Percentiles rank a stretch among this genome's conserved stretches.
These are phyloP conservation scores for Agriopis aurantiaria DNA, from an alignment of 2,888 invertebrate genomes.

Conservation along the genomic window DNA sequence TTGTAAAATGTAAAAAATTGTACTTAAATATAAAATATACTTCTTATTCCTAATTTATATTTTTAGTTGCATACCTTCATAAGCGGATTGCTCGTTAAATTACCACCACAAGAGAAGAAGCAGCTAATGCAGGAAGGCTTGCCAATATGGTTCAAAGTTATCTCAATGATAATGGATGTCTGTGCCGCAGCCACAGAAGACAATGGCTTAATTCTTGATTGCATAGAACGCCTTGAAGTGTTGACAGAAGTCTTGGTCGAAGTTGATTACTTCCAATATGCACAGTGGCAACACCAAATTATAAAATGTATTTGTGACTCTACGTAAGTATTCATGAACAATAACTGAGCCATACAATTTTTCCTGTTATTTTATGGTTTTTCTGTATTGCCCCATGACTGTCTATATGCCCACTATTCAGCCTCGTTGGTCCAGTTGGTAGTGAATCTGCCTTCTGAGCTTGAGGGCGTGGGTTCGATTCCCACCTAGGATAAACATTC, in stretches of 20 bases:
- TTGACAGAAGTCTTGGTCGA: conserved; percentile 71
- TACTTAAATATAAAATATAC: no score
- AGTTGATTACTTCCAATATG: conserved; percentile 68
- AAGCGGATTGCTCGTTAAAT: conserved; percentile 56
- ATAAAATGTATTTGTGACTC: conserved; percentile 69
- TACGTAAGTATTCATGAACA: conserved; percentile 59
- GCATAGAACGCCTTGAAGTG: conserved; percentile 70
- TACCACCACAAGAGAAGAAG: conserved; percentile 65
- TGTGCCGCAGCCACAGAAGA: no score
- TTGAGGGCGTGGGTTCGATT: no score
- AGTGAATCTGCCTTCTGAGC: no score
- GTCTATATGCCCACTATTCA: no score
- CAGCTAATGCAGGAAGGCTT: conserved; percentile 72
- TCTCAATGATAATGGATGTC: conserved; percentile 72
- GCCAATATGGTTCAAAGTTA: conserved; percentile 78
- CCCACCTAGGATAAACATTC: no score
- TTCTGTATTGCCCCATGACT: neutral
- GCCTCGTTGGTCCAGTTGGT: no score
- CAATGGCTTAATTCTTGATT: neutral
- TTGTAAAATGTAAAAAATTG: no score
- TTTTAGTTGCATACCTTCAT: conserved; percentile 52
- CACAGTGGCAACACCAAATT: conserved; percentile 69
- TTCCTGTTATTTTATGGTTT: neutral
- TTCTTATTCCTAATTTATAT: no score
- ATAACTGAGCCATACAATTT: neutral